Base-by-base conservation (phyloP, 2,797 vertebrate genomes). In the Notoglanidium macrostoma region DNA sequence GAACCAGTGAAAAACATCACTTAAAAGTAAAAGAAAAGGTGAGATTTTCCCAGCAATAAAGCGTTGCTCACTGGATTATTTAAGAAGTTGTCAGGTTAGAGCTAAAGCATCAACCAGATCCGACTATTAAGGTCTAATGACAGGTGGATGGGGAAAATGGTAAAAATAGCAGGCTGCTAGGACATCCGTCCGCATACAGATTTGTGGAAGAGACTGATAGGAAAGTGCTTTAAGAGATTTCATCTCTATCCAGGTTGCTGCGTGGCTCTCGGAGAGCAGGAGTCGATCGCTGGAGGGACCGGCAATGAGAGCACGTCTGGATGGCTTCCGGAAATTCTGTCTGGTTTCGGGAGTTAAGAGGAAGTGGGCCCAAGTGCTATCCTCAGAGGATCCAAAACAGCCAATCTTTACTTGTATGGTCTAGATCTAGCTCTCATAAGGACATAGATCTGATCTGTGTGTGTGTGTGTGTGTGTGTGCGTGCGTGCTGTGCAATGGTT, bases 331-430 rank as follows among this genome's bases (percentile, higher is more conserved):
- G 46, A 90, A 86, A 81, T 81, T 67, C 59, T 74, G 61, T 85
- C 84, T 85, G 88, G 70, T 83, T 91, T 89, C 3, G 68, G 86
- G 54, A 82, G 86, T 86, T 76, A 44, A 82, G 85, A 86, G 85
- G 88, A 89, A 89, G 86, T 87, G 88, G 84, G 84, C 84, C 88
- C 72, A 32, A 79, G 84, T 83, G 86, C 86, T 88, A 89, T 85
- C 89, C 89, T 89, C 88, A 65, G 77, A 87, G 57, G 86, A 73
- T 65, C 80, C 83, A 46, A 88, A 89, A 85, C 85, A 87, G 63
- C 89, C 40, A 84, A 84, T 78, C 79, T 83, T 77, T 70, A 65
- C 87, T 88, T 89, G 76, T 85, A 87, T 89, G 89, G 83, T 87
- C 86, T 80, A 86, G 84, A 89, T 86, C 77, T 76, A 63, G 57